A percentile compares a stretch with the other conserved stretches of the same genome.
These are phyloP conservation scores for Sebastes vulpes DNA, from an alignment of 2,797 vertebrate genomes.

Conservation along the genomic window DNA sequence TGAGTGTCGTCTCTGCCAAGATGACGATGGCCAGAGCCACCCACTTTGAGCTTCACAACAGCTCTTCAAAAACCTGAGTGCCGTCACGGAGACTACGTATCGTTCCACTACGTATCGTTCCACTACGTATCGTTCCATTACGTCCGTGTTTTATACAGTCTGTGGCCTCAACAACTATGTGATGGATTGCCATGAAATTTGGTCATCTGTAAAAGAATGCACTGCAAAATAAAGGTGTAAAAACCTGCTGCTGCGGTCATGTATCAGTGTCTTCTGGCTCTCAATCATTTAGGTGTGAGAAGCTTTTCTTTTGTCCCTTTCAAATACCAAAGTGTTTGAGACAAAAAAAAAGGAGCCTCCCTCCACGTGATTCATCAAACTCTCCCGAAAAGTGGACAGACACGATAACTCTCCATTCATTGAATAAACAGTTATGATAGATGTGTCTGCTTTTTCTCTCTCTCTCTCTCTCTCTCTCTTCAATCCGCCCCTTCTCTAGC, in stretches of 20 bases:
- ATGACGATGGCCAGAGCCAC: too few relatives aligned
- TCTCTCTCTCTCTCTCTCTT: neutral
- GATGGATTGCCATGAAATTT: neutral
- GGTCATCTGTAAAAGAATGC: neutral
- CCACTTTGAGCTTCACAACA: too few relatives aligned
- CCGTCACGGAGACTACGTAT: too few relatives aligned
- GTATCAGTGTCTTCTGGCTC: constrained; percentile 20
- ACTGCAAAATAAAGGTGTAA: constrained; percentile 28
- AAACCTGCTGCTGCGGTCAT: neutral
- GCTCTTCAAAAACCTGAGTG: too few relatives aligned
- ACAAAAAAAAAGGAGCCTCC: constrained; percentile 20
- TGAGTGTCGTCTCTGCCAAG: too few relatives aligned
- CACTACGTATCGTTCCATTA: too few relatives aligned
- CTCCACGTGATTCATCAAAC: constrained; percentile 54
- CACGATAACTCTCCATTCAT: constrained; percentile 48
- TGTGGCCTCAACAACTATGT: neutral
- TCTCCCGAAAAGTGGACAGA: constrained; percentile 43
- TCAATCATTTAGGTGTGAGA: constrained; percentile 41
- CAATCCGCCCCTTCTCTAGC: neutral
- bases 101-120: too few relatives aligned
- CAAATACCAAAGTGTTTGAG: constrained; percentile 28
- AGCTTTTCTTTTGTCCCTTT: constrained; percentile 46
- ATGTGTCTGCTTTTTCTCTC: constrained; percentile 41
- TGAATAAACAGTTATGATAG: constrained; percentile 59
- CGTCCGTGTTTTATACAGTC: too few relatives aligned